phyloP scores from a whole-genome alignment of 1,140 invertebrate species.

The Parasteatoda tepidariorum region DNA sequence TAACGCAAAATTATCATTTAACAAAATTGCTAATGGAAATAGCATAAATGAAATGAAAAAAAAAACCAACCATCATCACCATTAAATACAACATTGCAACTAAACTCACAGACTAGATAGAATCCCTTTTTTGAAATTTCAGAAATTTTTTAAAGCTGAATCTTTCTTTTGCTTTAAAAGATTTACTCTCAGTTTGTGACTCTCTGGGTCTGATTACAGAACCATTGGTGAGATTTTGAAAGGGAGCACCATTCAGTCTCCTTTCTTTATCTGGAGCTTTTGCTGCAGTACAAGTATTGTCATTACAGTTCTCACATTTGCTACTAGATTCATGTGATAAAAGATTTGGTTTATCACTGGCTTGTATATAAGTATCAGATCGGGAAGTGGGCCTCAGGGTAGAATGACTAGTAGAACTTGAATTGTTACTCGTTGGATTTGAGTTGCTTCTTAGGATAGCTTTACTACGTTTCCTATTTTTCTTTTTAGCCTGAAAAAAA shows the following conservation, averaged over 20 bases:
- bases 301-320: conserved; percentile 38
- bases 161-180: conserved; percentile 20
- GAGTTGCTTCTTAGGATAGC: conserved; percentile 9
- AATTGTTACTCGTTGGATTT: conserved; percentile 10
- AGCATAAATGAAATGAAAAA: neutral
- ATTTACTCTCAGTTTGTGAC: neutral
- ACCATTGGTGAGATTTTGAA: conserved; percentile 56
- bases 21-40: neutral
- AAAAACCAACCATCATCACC: neutral
- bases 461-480: conserved; percentile 35
- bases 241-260: conserved; percentile 6
- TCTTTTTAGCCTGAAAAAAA: conserved; percentile 51
- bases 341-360: neutral
- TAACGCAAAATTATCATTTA: neutral
- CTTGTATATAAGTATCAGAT: conserved; percentile 12
- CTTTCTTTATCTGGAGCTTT: neutral
- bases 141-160: conserved; percentile 55
- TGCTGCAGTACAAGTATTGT: conserved; percentile 1
- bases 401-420: neutral
- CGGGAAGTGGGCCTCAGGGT: neutral
- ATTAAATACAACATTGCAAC: neutral
- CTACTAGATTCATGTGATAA: neutral
- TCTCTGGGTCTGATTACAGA: neutral
- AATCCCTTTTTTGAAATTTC: conserved; percentile 56
- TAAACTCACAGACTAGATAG: conserved; percentile 58